phyloP scores from a whole-genome alignment of 1,140 invertebrate genomes.

The Zaprionus taronus region DNA sequence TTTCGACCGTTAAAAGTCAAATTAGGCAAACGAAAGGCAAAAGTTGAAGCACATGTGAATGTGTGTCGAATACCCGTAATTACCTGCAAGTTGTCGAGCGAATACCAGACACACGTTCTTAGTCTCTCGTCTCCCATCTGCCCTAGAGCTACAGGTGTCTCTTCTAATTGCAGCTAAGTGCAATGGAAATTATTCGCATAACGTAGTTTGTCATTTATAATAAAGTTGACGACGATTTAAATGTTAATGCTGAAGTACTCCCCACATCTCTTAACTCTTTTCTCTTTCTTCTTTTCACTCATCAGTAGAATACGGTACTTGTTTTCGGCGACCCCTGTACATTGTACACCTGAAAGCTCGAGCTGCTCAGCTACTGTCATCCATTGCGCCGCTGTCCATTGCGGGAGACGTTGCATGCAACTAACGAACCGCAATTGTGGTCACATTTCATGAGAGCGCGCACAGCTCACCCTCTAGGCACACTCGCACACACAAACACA shows the following conservation, averaged over 20 bases:
- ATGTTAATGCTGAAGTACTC: slow-evolving; percentile 10
- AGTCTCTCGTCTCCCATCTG: no score
- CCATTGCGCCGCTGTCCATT: slow-evolving; percentile 11
- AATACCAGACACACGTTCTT: slow-evolving; percentile 27
- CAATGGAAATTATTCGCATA: slow-evolving; percentile 47
- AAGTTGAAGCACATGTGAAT: neutral
- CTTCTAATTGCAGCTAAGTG: slow-evolving; percentile 74
- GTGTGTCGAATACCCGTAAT: slow-evolving; percentile 32
- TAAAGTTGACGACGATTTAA: slow-evolving; percentile 43
- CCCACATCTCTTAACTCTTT: neutral
- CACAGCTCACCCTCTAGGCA: slow-evolving; percentile 60
- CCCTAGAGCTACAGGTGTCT: slow-evolving; percentile 55
- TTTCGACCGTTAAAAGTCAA: slow-evolving; percentile 18
- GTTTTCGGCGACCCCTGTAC: slow-evolving; percentile 14
- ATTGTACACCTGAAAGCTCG: slow-evolving; percentile 27
- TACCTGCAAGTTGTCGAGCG: slow-evolving; percentile 39
- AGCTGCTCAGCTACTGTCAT: neutral
- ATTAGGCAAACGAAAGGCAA: neutral
- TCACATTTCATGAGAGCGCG: slow-evolving; percentile 80
- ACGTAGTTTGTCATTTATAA: slow-evolving; percentile 66
- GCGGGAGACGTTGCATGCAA: slow-evolving; percentile 73
- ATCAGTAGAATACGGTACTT: neutral
- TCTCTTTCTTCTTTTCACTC: neutral
- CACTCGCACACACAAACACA: neutral
- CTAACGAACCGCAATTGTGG: slow-evolving; percentile 82